Evolutionary conservation across 2,113 vertebrate genomes (phyloP).

Genomic region (Megaceryle torquata): DNA sequence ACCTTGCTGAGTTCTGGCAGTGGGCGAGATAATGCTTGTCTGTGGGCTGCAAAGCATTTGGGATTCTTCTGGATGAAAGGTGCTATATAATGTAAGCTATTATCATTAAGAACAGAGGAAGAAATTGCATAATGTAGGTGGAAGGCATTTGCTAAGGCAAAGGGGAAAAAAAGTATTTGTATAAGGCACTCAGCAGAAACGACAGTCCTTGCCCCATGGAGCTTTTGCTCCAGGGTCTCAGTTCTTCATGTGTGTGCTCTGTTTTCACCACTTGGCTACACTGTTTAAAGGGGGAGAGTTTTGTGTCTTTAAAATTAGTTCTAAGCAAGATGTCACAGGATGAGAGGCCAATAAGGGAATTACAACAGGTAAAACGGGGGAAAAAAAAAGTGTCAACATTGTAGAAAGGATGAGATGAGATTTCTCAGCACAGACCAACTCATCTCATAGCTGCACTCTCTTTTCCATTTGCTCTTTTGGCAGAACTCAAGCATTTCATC

Average conservation of each 20-base stretch:
- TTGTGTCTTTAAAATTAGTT: neutral
- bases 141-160: slow-evolving; percentile 45
- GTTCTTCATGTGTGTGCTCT: neutral
- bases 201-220: neutral
- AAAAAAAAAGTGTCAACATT: neutral
- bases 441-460: neutral
- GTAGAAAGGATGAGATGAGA: rapidly evolving
- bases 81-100: slow-evolving; percentile 54
- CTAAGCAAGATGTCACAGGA: neutral
- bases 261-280: neutral
- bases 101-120: slow-evolving; percentile 54
- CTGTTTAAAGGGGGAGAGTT: neutral
- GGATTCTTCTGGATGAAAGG: slow-evolving; percentile 63
- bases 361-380: neutral
- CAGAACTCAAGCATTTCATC: neutral
- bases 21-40: slow-evolving; percentile 64
- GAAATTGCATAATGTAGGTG: slow-evolving; percentile 62
- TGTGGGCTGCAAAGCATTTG: slow-evolving; percentile 61
- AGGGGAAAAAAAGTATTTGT: slow-evolving; percentile 9
- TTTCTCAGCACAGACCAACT: neutral
- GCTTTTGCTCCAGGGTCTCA: neutral
- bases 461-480: neutral
- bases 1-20: slow-evolving; percentile 17
- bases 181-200: slow-evolving; percentile 6
- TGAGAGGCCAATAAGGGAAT: neutral